Conservation (phyloP, 1,140 invertebrate genomes). For the Akabosia matsudoensis region DNA sequence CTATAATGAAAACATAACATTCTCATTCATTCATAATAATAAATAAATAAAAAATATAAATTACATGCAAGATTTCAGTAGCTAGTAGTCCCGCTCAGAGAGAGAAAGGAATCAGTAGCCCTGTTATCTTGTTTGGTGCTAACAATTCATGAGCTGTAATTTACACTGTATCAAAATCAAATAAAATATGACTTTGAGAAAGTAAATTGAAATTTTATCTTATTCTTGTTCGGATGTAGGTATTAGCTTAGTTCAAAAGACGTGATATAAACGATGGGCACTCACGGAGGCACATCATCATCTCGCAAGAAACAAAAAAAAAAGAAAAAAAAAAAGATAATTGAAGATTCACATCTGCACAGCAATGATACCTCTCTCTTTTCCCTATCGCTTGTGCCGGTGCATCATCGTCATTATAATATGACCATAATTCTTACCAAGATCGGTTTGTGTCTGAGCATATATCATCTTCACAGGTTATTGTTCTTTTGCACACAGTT, state of each 20-base stretch:
- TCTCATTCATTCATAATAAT: neutral
- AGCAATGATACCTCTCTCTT: neutral
- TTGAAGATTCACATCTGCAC: neutral
- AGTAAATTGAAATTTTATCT: conserved; percentile 25
- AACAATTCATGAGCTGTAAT: conserved; percentile 19
- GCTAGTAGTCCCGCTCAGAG: neutral
- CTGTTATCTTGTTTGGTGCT: neutral
- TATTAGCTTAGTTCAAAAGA: no score
- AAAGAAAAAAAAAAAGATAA: neutral
- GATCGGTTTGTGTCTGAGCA: neutral
- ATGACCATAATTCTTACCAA: neutral
- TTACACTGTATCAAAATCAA: conserved; percentile 3
- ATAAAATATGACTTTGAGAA: conserved; percentile 10
- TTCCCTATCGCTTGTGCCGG: neutral
- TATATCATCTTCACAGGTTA: neutral
- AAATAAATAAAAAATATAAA: neutral
- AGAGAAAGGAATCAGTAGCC: neutral
- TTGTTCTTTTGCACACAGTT: neutral
- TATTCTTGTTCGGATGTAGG: neutral
- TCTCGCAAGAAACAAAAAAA: no score
- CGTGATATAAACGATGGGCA: no score
- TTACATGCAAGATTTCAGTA: neutral
- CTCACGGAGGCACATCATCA: no score
- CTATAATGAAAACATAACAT: neutral
- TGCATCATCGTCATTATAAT: neutral